Conservation (phyloP, 2,113 vertebrate genomes). For the Felis chaus region DNA sequence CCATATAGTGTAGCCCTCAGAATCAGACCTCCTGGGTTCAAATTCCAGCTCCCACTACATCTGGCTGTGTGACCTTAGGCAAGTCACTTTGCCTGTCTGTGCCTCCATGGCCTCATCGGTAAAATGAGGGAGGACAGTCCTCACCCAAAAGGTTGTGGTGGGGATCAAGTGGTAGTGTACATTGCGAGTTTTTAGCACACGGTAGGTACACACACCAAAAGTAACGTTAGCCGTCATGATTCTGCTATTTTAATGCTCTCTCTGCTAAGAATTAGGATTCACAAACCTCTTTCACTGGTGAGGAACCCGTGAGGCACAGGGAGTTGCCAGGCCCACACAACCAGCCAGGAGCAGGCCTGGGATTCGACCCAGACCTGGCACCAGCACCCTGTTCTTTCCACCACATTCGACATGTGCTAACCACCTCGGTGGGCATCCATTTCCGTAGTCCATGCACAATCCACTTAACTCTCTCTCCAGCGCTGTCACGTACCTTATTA, state of each 20-base stretch:
- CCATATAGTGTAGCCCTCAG: not conserved
- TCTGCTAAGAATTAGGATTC: not conserved
- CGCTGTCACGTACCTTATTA: fast-evolving
- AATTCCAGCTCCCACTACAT: not conserved
- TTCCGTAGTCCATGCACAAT: not conserved
- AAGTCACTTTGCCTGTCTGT: not conserved
- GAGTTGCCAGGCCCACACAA: not conserved
- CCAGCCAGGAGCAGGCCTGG: not conserved
- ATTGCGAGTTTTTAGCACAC: not conserved
- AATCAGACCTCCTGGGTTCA: not conserved
- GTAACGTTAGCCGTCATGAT: too few relatives aligned
- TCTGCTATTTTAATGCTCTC: not conserved
- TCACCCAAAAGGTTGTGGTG: not conserved
- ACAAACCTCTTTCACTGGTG: not conserved
- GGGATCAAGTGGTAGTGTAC: not conserved
- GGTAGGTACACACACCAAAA: not conserved
- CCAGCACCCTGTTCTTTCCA: not conserved
- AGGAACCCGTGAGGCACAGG: not conserved
- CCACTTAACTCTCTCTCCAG: not conserved
- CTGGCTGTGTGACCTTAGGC: not conserved
- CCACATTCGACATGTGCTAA: not conserved
- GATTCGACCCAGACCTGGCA: not conserved
- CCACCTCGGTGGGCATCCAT: not conserved
- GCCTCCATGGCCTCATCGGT: not conserved
- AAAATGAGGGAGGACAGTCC: not conserved